Evolutionary conservation across 2,113 vertebrate species (phyloP).

Genomic region (Telmatochromis brachygnathus): DNA sequence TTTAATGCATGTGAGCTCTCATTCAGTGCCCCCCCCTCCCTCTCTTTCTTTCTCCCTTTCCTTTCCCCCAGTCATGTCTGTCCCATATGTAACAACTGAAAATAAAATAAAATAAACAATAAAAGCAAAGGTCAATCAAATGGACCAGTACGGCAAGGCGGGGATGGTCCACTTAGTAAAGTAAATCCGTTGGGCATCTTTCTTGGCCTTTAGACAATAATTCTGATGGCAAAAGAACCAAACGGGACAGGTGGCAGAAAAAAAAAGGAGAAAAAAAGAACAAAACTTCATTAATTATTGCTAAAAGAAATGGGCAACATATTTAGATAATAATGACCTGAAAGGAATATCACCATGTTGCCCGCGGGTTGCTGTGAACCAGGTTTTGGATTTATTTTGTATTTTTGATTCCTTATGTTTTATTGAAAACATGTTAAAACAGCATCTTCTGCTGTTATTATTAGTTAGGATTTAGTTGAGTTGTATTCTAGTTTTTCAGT

Average conservation of each 20-base stretch:
- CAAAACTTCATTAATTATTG: neutral
- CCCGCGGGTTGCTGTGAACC: accelerated
- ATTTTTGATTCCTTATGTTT: neutral
- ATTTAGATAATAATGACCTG: neutral
- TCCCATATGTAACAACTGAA: neutral
- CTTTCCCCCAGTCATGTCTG: accelerated
- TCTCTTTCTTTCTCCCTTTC: neutral
- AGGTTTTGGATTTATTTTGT: neutral
- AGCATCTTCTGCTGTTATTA: neutral
- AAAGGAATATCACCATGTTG: neutral
- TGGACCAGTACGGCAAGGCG: accelerated
- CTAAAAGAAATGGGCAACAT: neutral
- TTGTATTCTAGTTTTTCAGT: neutral
- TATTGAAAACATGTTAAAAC: neutral
- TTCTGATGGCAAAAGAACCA: neutral
- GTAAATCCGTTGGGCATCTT: accelerated
- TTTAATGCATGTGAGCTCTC: neutral
- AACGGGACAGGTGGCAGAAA: accelerated
- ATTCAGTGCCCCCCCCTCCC: too few relatives aligned
- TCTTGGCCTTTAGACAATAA: neutral
- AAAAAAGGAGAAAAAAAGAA: neutral
- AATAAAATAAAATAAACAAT: neutral
- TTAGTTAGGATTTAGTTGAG: neutral
- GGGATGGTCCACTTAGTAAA: accelerated
- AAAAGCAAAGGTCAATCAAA: neutral